phyloP scores from a whole-genome alignment of 2,113 vertebrate species.

The Zosterops lateralis region DNA sequence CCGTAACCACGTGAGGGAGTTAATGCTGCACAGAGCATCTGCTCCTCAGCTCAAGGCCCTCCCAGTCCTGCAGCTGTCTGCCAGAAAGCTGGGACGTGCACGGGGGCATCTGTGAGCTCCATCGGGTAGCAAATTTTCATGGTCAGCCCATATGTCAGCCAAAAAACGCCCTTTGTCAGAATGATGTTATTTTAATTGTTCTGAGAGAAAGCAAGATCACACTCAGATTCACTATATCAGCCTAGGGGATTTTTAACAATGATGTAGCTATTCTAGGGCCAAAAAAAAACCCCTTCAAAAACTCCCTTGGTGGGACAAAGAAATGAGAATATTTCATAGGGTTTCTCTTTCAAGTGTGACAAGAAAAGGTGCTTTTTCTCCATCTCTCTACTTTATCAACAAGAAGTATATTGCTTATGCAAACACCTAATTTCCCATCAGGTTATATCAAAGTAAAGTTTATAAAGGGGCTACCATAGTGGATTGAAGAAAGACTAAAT shows the following conservation, averaged over 20 bases:
- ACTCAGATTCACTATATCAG: neutral
- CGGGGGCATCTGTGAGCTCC: neutral
- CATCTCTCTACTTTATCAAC: neutral
- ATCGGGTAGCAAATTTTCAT: neutral
- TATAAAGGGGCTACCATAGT: neutral
- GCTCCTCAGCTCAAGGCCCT: neutral
- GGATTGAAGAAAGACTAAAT: neutral
- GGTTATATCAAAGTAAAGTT: neutral
- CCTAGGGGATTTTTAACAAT: neutral
- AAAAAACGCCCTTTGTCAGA: neutral
- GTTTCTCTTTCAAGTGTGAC: neutral
- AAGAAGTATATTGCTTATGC: neutral
- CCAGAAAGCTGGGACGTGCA: neutral
- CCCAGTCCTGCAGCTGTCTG: slow-evolving; percentile 27
- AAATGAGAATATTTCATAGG: neutral
- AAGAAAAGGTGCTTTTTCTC: neutral
- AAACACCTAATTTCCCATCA: neutral
- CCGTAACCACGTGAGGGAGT: slow-evolving; percentile 36
- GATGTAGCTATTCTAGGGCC: neutral
- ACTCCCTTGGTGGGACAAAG: neutral
- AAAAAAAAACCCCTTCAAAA: rapidly evolving
- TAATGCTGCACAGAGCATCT: slow-evolving; percentile 46
- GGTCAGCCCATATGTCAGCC: neutral
- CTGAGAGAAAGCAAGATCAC: neutral
- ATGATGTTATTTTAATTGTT: neutral